Conservation (phyloP, 1,140 invertebrate species). For the Zaprionus tsacasi region DNA sequence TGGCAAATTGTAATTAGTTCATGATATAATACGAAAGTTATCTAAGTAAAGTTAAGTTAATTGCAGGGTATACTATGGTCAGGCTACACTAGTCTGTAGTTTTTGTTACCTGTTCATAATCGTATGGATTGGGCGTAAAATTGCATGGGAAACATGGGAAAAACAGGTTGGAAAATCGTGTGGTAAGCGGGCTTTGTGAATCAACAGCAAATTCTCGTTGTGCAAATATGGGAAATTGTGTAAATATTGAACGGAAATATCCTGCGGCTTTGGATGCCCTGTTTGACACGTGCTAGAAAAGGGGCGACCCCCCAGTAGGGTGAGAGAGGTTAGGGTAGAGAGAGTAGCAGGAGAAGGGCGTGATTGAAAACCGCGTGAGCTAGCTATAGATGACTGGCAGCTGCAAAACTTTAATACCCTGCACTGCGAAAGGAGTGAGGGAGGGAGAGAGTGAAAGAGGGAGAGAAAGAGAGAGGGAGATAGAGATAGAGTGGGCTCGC, state of each 20-base stretch:
- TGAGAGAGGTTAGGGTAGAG: not conserved
- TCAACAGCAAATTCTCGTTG: conserved; percentile 67
- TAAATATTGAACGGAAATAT: conserved; percentile 81
- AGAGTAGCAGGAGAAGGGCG: not conserved
- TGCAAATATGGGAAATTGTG: conserved; percentile 76
- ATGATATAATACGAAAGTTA: too few relatives aligned
- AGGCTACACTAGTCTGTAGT: too few relatives aligned
- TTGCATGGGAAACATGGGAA: not conserved
- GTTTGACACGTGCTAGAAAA: conserved; percentile 36
- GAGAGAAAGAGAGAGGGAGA: too few relatives aligned
- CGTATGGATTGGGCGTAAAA: conserved; percentile 1
- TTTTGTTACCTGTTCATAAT: conserved; percentile 33
- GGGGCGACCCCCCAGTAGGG: not conserved
- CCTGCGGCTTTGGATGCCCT: conserved; percentile 57
- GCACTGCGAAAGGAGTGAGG: not conserved
- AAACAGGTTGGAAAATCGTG: not conserved
- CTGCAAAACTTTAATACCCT: conserved; percentile 31
- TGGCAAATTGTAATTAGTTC: too few relatives aligned
- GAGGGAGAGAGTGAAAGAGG: too few relatives aligned
- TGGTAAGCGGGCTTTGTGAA: not conserved
- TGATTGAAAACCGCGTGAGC: conserved; percentile 30
- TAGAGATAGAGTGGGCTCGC: conserved; percentile 8
- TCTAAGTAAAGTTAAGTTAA: too few relatives aligned
- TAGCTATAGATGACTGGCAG: conserved; percentile 20
- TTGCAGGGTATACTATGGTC: too few relatives aligned